Evolutionary conservation across 2,797 vertebrate species (phyloP).

Genomic region (Hypotaenidia okinawae): DNA sequence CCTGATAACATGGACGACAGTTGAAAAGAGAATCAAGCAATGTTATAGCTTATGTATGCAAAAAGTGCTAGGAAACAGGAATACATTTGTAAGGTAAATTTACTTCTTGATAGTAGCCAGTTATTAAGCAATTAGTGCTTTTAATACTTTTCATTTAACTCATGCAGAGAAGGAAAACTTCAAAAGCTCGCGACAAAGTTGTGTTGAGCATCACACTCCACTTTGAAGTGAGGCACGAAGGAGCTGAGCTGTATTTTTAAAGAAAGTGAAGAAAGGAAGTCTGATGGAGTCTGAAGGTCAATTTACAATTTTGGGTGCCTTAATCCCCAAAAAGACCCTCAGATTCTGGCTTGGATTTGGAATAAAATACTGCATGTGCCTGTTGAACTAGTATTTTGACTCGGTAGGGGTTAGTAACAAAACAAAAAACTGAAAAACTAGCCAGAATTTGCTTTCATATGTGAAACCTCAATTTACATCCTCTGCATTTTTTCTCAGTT

Average conservation of each 20-base stretch:
- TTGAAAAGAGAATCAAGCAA: background rate
- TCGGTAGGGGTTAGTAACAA: background rate
- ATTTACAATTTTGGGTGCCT: background rate
- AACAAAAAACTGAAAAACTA: background rate
- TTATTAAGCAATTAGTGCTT: background rate
- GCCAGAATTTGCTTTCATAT: background rate
- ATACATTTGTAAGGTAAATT: background rate
- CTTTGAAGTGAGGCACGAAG: background rate
- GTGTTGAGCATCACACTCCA: background rate
- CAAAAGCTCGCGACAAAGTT: background rate
- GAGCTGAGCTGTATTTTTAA: background rate
- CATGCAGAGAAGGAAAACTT: background rate
- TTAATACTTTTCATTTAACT: background rate
- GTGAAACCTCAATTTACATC: background rate
- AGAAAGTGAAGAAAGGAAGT: background rate
- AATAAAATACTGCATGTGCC: background rate
- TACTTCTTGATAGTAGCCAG: background rate
- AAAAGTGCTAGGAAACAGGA: background rate
- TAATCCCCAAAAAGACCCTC: background rate
- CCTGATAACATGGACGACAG: background rate
- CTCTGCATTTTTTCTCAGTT: background rate
- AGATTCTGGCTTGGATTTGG: background rate
- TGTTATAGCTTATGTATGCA: background rate
- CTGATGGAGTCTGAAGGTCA: background rate
- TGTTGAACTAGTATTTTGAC: fast-evolving